These are phyloP conservation scores for Neosalanx taihuensis DNA, from an alignment of 2,797 vertebrate species.

Conservation along the genomic window DNA sequence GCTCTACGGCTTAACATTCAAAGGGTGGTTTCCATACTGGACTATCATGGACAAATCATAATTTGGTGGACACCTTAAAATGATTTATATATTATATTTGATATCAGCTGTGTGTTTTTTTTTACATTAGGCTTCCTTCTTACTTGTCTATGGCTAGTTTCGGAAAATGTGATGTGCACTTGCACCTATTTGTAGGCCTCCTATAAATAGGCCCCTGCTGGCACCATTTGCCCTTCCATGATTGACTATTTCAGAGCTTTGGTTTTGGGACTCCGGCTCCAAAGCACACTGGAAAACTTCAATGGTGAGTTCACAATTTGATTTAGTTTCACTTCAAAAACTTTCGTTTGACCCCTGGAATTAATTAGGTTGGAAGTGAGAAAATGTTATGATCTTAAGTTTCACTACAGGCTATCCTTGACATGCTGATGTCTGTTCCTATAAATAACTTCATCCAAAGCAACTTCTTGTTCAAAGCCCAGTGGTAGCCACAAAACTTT, in stretches of 20 bases:
- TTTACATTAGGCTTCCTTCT: slow-evolving; percentile 37
- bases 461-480: slow-evolving; percentile 29
- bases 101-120: not conserved
- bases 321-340: slow-evolving; percentile 23
- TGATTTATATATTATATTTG: not conserved
- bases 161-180: slow-evolving; percentile 77
- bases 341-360: not conserved
- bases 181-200: slow-evolving; percentile 77
- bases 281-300: slow-evolving; percentile 64
- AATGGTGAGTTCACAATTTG: slow-evolving; percentile 67
- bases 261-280: slow-evolving; percentile 62
- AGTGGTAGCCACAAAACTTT: not conserved
- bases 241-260: slow-evolving; percentile 76
- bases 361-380: slow-evolving; percentile 24
- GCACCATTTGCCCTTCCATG: slow-evolving; percentile 77
- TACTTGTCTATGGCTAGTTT: slow-evolving; percentile 64
- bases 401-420: slow-evolving; percentile 54
- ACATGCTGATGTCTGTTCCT: slow-evolving; percentile 62
- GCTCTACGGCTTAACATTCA: not conserved
- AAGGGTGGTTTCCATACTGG: not conserved
- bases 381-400: slow-evolving; percentile 30
- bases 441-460: slow-evolving; percentile 71
- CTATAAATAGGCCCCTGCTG: slow-evolving; percentile 80
- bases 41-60: not conserved
- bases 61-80: too few species aligned